phyloP scores from a whole-genome alignment of 2,113 vertebrate genomes.

The Dermatemys mawii region DNA sequence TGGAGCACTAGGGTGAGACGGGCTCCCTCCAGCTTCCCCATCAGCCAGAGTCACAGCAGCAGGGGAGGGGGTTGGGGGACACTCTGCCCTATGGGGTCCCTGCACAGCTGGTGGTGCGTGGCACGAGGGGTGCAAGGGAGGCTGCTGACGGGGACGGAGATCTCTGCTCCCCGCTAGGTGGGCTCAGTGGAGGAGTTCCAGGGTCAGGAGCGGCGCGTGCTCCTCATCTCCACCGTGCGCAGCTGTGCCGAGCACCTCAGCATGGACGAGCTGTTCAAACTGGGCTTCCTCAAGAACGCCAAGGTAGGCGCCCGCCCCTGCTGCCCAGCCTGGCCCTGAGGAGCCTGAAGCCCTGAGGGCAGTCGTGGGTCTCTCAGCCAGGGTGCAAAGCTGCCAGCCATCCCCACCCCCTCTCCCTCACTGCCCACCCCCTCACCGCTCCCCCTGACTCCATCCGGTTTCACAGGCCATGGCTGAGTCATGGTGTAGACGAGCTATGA shows the following conservation, averaged over 20 bases:
- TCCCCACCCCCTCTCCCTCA: neutral
- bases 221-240: conserved; percentile 92
- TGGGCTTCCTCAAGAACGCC: conserved; percentile 93
- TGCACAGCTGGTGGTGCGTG: neutral
- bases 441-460: neutral
- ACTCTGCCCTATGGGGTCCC: neutral
- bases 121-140: neutral
- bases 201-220: conserved; percentile 90
- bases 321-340: rapidly evolving
- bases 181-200: conserved; percentile 97
- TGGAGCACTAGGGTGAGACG: too few relatives aligned
- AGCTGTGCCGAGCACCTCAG: conserved; percentile 79
- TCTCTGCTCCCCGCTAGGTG: conserved; percentile 77
- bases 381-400: neutral
- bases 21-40: too few relatives aligned
- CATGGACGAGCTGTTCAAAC: conserved; percentile 83
- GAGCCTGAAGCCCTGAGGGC: too few relatives aligned
- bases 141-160: rapidly evolving
- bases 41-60: too few relatives aligned
- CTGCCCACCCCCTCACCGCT: too few relatives aligned
- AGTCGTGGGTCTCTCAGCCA: too few relatives aligned
- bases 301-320: conserved; percentile 76
- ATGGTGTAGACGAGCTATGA: too few relatives aligned
- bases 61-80: too few relatives aligned
- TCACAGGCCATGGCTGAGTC: too few relatives aligned